Evolutionary conservation across 2,888 invertebrate genomes (phyloP), one percentile per base, ranked within the genome.

Genomic region (Caenorhabditis becei): DNA sequence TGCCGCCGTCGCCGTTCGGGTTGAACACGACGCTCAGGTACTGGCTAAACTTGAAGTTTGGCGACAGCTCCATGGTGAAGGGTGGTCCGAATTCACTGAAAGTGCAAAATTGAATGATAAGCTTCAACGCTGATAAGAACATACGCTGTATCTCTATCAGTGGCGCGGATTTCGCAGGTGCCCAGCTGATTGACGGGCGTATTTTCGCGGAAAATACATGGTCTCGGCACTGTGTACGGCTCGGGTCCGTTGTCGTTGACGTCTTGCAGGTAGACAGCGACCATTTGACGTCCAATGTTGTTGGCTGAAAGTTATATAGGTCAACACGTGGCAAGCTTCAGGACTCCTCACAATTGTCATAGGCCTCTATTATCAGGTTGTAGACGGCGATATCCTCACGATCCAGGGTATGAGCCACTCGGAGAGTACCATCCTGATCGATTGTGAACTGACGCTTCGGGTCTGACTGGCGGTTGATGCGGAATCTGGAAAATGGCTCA

Each of bases 1-100:
- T 97, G 59, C 97, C 97, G 91, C 97, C 97, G 62, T 97, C 97
- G 86, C 97, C 97, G 94, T 96, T 96, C 92, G 96, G 96, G 93
- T 97, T 96, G 93, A 97, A 97, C 92, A 96, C 96, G 67, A 98
- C 96, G 93, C 96, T 96, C 92, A 98, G 97, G 28, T 96, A 96
- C 41, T 96, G 95, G 90, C 83, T 69, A 74, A 83, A 89, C 32
- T 88, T 81, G 82, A 89, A 91, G 47, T 69, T 80, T 14, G 78
- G 66, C 51, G 84, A 82, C 18, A 91, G 37, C 41, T 85, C 83
- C 88, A 91, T 89, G 11, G 96, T 95, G 94, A 97, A 97, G n/a
- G 97, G 97, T 51, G 97, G 97, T 0, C 97, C 97, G 59, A 69
- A 87, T 51, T 87, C 87, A 37, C 86, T 87, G 71, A 62, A 86